Base-by-base conservation (phyloP, 2,888 invertebrate genomes). In the Drosophila fungiperda region DNA sequence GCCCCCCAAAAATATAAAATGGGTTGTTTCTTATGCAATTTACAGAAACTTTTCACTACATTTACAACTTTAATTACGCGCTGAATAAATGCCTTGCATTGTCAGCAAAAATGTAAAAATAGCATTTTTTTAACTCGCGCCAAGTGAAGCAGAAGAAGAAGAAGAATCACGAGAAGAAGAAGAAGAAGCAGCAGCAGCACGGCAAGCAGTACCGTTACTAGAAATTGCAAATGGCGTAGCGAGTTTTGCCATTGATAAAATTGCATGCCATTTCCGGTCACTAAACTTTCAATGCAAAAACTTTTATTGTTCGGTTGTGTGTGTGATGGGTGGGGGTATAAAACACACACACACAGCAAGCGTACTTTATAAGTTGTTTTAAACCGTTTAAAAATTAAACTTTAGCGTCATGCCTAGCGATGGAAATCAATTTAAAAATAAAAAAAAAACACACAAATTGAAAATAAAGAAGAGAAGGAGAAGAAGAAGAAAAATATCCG, bases 191-290 rank as follows among this genome's bases (percentile, higher is more conserved):
- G 20, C 20, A 69, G n/a, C 29, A 33, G 20, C 9, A 49, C 32
- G 54, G 20, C 35, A 23, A 53, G n/a, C 23, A 29, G 35, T 40
- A 62, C 38, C 38, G 49, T 59, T 69, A 69, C 69, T 32, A 52
- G 26, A 66, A 68, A 36, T 35, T 26, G 20, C 45, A 35, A 33
- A 48, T 33, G 32, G 36, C 52, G 42, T n/a, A 61, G 53, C 59
- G 32, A 54, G 35, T 54, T 36, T 49, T 36, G 68, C 66, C 82
- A 77, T 79, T 87, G 89, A 87, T 89, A 84, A 87, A 89, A 87
- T 77, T 87, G 88, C 80, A 85, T 80, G 88, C 82, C 90, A 82
- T 84, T 85, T 85, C 88, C 90, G 85, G 85, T 89, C 88, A 85
- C 71, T 80, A 89, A 85, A 85, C 85, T 85, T 87, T 76, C 68